Evolutionary conservation across 2,888 invertebrate species (phyloP), one percentile per base, ranked within the genome.

Genomic region (Cordylochernes scorpioides): DNA sequence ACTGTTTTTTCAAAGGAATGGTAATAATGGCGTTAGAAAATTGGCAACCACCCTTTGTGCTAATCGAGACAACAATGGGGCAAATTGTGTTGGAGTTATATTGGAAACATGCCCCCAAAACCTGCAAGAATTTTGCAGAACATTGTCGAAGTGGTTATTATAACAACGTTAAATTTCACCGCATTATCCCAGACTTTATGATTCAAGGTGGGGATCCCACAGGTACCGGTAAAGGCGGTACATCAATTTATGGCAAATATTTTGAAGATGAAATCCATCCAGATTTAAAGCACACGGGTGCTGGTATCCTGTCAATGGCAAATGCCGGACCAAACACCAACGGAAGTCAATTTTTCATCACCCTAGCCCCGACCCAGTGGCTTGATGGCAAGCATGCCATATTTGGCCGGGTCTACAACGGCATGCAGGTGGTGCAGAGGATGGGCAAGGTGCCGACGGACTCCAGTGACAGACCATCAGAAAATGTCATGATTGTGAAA

Each of bases 331-430:
- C 88, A 1, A 68, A 94, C 48, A 71, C 80, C 5, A 97, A 99
- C 53, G 91, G 91, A 3, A 88, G 86, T 17, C 97, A 99, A 52
- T 99, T 99, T 59, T 99, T 94, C 46, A 78, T 97, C 27, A 88
- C 91, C 0, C 55, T 97, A 35, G 86, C 75, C 1, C 88, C 94
- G 2, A 82, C 88, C 0, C 88, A 91, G 46, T 94, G 94, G 86
- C 59, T 97, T 19, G 94, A 97, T 59, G 77, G 82, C 8, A 91
- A 91, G 52, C 94, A 99, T 54, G 65, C 88, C 3, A 86, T 99
- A 49, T 97, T 97, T 57, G 97, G 66, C 14, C 62, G 91, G 40
- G 62, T 91, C 5, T 63, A 70, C 46, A 61, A 65, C 30, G 91
- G 91, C 2, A 84, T 91, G 77, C 61, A 67, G 40, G 77, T 80